Base-by-base conservation (phyloP, 2,888 invertebrate species). In the Tipula helvola region DNA sequence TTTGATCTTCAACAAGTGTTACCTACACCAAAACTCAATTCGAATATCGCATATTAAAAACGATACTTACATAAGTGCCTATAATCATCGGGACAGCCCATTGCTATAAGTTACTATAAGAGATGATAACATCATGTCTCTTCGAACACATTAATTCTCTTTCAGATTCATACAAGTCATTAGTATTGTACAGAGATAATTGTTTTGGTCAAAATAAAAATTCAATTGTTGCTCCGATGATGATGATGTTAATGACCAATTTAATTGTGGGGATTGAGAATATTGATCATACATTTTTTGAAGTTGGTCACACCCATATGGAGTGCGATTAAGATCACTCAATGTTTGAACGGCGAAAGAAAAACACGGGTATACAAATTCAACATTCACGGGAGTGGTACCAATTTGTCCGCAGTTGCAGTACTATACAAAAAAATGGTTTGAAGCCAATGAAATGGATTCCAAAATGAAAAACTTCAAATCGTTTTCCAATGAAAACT, bases 31-130 rank as follows among this genome's bases (percentile, higher is more conserved):
- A 13, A 36, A 83, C 36, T 57, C 16, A 83, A 83, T 36, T 83
- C n/a, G 36, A 83, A 36, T 83, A 83, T 83, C 83, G 83, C 52
- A 57, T 83, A 36, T 83, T 83, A 83, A n/a, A 83, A 83, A 83
- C 83, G 83, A 36, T 13, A 36, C 36, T 36, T 83, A 83, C 8
- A 28, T 7, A 13, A 36, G 36, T 36, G 36, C 13, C 10, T 83
- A 36, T 4, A 36, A 28, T 28, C 13, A 39, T 13, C 39, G 16
- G 84, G 13, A 36, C 36, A 84, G 39, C 12, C 16, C 36, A 36
- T 39, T 84, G 39, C 39, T 84, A 84, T 84, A 84, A 36, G 39
- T 84, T 39, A 39, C 39, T 10, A 10, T 36, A 36, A 28, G 36
- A 13, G 12, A n/a, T 83, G n/a, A n/a, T n/a, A n/a, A n/a, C 83